Conservation (phyloP, 2,113 vertebrate species). For the Caranx melampygus region DNA sequence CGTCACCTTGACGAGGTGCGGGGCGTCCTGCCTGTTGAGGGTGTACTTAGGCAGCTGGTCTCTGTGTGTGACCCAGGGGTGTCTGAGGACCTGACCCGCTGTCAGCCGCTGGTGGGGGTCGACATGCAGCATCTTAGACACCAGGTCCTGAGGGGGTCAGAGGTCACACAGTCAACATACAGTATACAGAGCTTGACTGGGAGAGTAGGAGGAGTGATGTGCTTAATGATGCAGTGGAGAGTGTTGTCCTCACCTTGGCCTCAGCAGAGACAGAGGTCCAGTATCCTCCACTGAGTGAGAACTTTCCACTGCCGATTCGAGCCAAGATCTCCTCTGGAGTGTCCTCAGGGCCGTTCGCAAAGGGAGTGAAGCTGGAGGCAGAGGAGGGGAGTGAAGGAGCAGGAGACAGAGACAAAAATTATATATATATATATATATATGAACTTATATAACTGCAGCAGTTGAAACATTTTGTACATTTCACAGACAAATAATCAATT, state of each 20-base stretch:
- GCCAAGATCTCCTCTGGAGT: constrained; percentile 96
- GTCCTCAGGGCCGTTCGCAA: constrained; percentile 95
- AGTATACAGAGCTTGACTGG: no score
- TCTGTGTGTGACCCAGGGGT: constrained; percentile 93
- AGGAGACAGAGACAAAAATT: no score
- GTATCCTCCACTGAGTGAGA: constrained; percentile 94
- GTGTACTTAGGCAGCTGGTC: constrained; percentile 93
- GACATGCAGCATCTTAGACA: constrained; percentile 97
- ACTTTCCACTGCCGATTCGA: constrained; percentile 94
- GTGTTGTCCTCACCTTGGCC: constrained; percentile 87
- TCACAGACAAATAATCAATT: no score
- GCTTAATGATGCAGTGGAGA: no score
- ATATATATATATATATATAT: no score
- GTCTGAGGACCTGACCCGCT: constrained; percentile 94
- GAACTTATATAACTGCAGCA: no score
- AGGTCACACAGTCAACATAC: constrained; percentile 5
- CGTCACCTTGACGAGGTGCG: constrained; percentile 92
- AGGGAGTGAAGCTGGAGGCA: constrained; percentile 90
- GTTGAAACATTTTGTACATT: no score
- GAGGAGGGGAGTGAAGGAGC: neutral
- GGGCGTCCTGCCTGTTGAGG: constrained; percentile 90
- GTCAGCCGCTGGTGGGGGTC: constrained; percentile 95
- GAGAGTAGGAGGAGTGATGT: no score
- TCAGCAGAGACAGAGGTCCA: constrained; percentile 94
- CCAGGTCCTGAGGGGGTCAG: constrained; percentile 86